Conservation (phyloP, 2,113 vertebrate genomes). For the Actinemys pallida region DNA sequence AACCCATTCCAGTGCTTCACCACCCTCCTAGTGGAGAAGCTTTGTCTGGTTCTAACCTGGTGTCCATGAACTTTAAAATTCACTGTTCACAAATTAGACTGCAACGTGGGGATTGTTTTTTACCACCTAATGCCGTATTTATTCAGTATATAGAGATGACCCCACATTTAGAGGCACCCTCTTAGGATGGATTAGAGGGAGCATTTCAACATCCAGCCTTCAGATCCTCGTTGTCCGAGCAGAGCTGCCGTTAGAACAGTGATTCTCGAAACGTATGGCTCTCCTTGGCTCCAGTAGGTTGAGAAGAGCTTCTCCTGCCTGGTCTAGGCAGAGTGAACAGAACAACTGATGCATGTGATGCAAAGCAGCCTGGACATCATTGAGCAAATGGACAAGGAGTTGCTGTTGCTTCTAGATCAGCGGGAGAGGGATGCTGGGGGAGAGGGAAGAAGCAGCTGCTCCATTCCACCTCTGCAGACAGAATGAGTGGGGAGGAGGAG, state of each 20-base stretch:
- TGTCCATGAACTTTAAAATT: background rate
- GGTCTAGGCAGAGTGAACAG: background rate
- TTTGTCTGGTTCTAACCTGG: background rate
- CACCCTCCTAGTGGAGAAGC: no score
- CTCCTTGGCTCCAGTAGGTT: background rate
- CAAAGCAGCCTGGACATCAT: background rate
- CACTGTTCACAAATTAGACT: background rate
- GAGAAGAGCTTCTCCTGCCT: background rate
- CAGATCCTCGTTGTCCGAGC: background rate
- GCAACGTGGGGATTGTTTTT: background rate
- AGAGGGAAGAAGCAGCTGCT: background rate
- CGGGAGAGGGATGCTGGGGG: background rate
- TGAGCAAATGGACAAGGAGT: background rate
- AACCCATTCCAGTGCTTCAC: no score
- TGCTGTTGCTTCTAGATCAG: background rate
- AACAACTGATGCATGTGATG: background rate
- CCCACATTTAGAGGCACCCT: background rate
- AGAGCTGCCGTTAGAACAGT: background rate
- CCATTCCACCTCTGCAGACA: background rate
- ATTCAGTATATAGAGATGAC: background rate
- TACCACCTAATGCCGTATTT: background rate
- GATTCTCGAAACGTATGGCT: background rate
- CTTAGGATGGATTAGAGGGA: background rate
- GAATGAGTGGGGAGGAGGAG: background rate
- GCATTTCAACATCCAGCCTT: background rate